Evolutionary conservation across 1,140 invertebrate genomes (phyloP).

Genomic region (Drosophila truncata): DNA sequence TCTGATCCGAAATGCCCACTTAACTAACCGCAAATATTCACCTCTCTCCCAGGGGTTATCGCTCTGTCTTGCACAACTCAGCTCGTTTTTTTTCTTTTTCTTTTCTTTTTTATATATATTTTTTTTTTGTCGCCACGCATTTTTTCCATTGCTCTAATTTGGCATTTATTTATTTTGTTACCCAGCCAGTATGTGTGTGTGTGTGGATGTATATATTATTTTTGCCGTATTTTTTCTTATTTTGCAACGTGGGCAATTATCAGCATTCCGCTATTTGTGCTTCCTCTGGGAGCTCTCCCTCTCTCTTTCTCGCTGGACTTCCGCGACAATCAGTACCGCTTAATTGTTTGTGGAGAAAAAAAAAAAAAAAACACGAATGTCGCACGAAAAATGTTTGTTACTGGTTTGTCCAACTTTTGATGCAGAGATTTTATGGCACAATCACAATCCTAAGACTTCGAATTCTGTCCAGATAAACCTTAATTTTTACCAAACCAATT

Average conservation of each 20-base stretch:
- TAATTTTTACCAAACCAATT: conserved; percentile 1
- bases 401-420: neutral
- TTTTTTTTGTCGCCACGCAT: conserved; percentile 11
- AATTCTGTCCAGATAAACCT: neutral
- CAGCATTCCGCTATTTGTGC: conserved; percentile 43
- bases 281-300: conserved; percentile 17
- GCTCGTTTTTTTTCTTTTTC: neutral
- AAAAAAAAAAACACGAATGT: neutral
- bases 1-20: neutral
- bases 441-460: neutral
- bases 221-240: neutral
- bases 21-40: neutral
- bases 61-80: conserved; percentile 10
- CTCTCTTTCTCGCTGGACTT: conserved; percentile 3
- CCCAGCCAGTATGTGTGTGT: neutral
- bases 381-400: conserved; percentile 5
- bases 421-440: neutral
- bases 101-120: neutral
- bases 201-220: neutral
- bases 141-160: conserved; percentile 35
- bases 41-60: conserved; percentile 19
- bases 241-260: conserved; percentile 53
- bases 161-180: conserved; percentile 39
- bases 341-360: conserved; percentile 33
- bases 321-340: conserved; percentile 16